These are phyloP conservation scores for Parochlus steinenii DNA, from an alignment of 2,888 invertebrate species.

Conservation along the genomic window DNA sequence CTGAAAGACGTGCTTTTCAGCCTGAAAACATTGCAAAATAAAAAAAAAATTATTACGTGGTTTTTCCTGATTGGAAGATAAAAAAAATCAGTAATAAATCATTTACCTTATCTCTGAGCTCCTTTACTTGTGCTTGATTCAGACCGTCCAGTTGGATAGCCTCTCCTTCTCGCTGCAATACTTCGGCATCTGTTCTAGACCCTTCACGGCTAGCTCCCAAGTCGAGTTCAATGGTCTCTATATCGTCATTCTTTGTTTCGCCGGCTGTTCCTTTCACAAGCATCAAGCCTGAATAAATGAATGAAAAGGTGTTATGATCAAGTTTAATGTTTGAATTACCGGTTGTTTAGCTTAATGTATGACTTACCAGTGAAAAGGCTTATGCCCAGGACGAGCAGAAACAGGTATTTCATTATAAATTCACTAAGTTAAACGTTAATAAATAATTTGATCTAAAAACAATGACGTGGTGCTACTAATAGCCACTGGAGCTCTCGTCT, in stretches of 20 bases:
- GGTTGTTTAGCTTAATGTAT: no score
- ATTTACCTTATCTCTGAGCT: conserved; percentile 57
- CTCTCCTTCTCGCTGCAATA: conserved; percentile 82
- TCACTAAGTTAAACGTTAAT: no score
- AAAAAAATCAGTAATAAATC: conserved; percentile 1
- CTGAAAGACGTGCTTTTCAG: conserved; percentile 83
- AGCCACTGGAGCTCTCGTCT: no score
- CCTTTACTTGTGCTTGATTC: conserved; percentile 84
- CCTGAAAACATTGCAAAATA: conserved; percentile 22
- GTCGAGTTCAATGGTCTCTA: conserved; percentile 55
- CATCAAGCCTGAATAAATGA: not conserved
- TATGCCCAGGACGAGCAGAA: no score
- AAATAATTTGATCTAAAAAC: no score
- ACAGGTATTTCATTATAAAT: no score
- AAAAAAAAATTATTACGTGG: conserved; percentile 3
- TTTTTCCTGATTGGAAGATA: not conserved
- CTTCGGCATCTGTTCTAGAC: conserved; percentile 89
- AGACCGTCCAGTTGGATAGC: conserved; percentile 90
- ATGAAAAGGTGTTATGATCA: no score
- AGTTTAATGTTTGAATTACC: no score
- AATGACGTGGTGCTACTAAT: no score
- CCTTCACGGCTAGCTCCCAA: conserved; percentile 74
- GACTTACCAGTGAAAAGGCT: no score
- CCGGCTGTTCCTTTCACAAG: conserved; percentile 30
- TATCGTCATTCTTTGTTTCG: conserved; percentile 23